Evolutionary conservation across 2,797 vertebrate genomes (phyloP), one percentile per base, ranked within the genome.

Genomic region (Smutsia gigantea): DNA sequence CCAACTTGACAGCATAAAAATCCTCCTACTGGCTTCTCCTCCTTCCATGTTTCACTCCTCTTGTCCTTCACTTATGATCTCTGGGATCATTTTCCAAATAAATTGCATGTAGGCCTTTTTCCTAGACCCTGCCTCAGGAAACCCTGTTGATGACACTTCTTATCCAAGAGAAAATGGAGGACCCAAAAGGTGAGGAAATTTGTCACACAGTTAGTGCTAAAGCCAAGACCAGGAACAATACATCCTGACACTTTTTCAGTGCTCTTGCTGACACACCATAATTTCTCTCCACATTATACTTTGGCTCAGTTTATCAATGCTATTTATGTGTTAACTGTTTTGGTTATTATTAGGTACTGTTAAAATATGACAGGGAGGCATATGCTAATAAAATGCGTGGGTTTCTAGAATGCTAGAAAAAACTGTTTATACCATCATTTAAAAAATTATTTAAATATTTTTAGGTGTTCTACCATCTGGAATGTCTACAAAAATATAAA

Each of bases 301-400:
- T 93, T 96, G 93, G 82, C 90, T 95, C 55, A 81, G 57, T 14
- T 96, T 95, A 94, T 93, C 86, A 89, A 51, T 84, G 93, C 89
- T 97, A 96, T 97, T 97, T 97, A 87, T 94, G 91, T 64, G 51
- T 51, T 64, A 63, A 89, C 64, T 95, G 66, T 95, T 97, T 97
- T 92, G 94, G 95, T 96, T 97, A 98, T 97, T 97, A 98, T 97
- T 97, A 97, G 96, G 93, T 55, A 63, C 86, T 97, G 94, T 96
- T 97, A 93, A 97, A 97, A 97, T 94, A 83, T 94, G 97, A 96
- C 86, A 94, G 34, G 46, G 79, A 97, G 96, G 93, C 97, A 97
- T 97, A 98, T 97, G 97, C 83, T 98, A 97, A 97, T 97, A 97
- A 97, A 98, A 97, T 53, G 51, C 0, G 90, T 97, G 93, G 93